Conservation (phyloP, 2,113 vertebrate species). For the Scartelaos histophorus region DNA sequence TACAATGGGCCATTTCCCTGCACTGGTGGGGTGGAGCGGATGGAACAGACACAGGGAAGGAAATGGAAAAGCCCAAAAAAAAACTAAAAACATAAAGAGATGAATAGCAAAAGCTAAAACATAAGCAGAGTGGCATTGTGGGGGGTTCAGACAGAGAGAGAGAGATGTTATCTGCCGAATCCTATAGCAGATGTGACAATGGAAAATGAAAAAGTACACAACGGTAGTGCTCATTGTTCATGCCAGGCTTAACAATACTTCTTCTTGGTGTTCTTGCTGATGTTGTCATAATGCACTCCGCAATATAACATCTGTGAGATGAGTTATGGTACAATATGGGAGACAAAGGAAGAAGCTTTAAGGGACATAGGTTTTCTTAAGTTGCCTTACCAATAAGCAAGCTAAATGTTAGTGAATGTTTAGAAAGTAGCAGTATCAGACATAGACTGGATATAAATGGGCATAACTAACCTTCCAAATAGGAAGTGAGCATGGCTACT, state of each 20-base stretch:
- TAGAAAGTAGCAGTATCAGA: neutral
- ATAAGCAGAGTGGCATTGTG: neutral
- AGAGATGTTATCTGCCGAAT: slow-evolving; percentile 13
- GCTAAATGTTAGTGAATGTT: neutral
- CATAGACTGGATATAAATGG: too few species aligned
- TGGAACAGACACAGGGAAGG: slow-evolving; percentile 42
- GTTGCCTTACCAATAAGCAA: neutral
- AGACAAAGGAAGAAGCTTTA: slow-evolving; percentile 5
- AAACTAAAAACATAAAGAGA: slow-evolving; percentile 9
- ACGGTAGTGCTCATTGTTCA: slow-evolving; percentile 10
- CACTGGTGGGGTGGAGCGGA: slow-evolving; percentile 40
- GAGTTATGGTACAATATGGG: slow-evolving; percentile 5
- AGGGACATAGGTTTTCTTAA: neutral
- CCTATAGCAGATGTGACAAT: slow-evolving; percentile 9
- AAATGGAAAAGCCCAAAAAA: slow-evolving; percentile 25
- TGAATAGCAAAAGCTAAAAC: slow-evolving; percentile 23
- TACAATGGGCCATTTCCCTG: slow-evolving; percentile 68
- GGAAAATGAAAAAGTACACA: slow-evolving; percentile 17
- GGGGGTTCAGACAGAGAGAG: slow-evolving; percentile 1
- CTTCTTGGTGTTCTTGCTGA: slow-evolving; percentile 29
- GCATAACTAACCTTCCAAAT: too few species aligned
- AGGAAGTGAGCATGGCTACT: too few species aligned
- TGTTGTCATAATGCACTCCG: slow-evolving; percentile 15
- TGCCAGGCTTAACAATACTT: slow-evolving; percentile 18
- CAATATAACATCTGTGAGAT: slow-evolving; percentile 21